phyloP scores from a whole-genome alignment of 2,888 invertebrate species.

The Phengaris alcon region DNA sequence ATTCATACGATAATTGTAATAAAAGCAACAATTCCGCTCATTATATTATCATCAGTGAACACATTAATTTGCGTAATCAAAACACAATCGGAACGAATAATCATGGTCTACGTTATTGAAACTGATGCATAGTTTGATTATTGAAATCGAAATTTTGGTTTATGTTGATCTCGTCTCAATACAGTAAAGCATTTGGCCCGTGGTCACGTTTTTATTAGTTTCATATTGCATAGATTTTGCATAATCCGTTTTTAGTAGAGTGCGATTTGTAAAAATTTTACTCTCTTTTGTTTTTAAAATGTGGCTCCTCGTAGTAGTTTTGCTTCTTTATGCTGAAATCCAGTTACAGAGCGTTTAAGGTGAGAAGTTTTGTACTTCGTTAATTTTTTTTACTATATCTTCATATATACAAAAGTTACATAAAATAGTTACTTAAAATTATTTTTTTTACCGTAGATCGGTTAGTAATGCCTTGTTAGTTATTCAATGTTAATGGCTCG shows the following conservation, averaged over 20 bases:
- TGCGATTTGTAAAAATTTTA: too few relatives aligned
- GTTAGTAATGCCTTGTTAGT: too few relatives aligned
- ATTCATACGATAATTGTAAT: not conserved
- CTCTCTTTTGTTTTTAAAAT: too few relatives aligned
- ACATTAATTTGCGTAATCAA: conserved; percentile 9
- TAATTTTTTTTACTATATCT: too few relatives aligned
- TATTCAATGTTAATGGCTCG: too few relatives aligned
- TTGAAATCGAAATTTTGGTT: not conserved
- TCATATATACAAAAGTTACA: too few relatives aligned
- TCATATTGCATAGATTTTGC: not conserved
- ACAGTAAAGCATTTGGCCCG: not conserved
- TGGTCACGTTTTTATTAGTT: conserved; percentile 1
- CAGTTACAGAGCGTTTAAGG: too few relatives aligned
- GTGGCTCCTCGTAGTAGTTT: too few relatives aligned
- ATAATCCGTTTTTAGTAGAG: not conserved
- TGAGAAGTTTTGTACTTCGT: too few relatives aligned
- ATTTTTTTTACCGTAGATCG: too few relatives aligned
- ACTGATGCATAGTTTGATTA: not conserved
- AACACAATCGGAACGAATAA: not conserved
- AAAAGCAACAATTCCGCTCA: not conserved
- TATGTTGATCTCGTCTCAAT: not conserved
- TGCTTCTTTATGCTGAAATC: too few relatives aligned
- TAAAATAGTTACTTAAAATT: too few relatives aligned
- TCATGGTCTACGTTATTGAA: conserved; percentile 5
- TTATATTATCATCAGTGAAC: not conserved